Conservation (phyloP, 35 echinoderm and acorn worm species). For the Patiria miniata region DNA sequence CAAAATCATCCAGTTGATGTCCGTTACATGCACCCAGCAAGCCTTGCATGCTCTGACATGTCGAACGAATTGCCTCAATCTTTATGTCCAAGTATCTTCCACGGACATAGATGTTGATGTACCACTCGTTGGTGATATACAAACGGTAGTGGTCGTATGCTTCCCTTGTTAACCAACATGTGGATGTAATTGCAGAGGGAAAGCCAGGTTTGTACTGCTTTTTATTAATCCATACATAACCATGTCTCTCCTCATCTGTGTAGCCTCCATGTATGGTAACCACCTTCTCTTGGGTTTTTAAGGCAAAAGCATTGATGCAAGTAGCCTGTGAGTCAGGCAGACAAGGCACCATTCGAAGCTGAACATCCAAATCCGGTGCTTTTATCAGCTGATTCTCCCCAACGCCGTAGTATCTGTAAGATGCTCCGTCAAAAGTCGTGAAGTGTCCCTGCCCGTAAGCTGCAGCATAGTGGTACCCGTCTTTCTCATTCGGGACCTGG, state of each 20-base stretch:
- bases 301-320: constrained; percentile 81
- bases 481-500: not conserved
- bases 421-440: constrained; percentile 85
- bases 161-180: constrained; percentile 27
- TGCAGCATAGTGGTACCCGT: constrained; percentile 38
- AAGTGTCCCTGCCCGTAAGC: constrained; percentile 80
- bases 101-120: constrained; percentile 55
- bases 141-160: constrained; percentile 67
- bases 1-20: constrained; percentile 65
- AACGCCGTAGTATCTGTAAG: constrained; percentile 65
- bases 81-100: constrained; percentile 68
- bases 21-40: constrained; percentile 70
- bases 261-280: constrained; percentile 75
- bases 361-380: constrained; percentile 31
- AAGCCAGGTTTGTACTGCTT: constrained; percentile 1
- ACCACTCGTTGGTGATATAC: not conserved
- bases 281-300: not conserved
- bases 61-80: not conserved
- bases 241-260: constrained; percentile 63
- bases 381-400: constrained; percentile 65
- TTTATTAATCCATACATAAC: constrained; percentile 63
- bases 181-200: not conserved
- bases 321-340: constrained; percentile 23
- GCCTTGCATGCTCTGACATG: constrained; percentile 47
- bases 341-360: constrained; percentile 70